phyloP scores from a whole-genome alignment of 2,888 invertebrate genomes.

The Stenurella melanura region DNA sequence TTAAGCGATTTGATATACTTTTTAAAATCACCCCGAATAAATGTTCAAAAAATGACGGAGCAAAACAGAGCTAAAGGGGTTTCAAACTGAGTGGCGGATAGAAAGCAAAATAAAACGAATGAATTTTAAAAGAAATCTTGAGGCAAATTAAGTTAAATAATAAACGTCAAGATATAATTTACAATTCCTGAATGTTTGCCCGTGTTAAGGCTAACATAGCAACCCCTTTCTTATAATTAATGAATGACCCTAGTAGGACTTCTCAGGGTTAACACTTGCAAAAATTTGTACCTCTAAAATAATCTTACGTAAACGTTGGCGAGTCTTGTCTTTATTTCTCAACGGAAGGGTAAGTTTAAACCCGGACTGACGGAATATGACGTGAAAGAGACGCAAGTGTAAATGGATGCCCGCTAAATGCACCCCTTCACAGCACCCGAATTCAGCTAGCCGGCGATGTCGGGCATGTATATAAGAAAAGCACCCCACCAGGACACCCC shows the following conservation, averaged over 20 bases:
- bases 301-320: background rate
- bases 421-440: no score
- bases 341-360: background rate
- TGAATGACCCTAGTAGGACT: constrained; percentile 53
- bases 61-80: background rate
- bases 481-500: constrained; percentile 41
- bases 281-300: constrained; percentile 19
- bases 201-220: constrained; percentile 44
- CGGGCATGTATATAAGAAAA: constrained; percentile 39
- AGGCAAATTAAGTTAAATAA: constrained; percentile 56
- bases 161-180: constrained; percentile 56
- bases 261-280: constrained; percentile 43
- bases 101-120: constrained; percentile 1
- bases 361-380: background rate
- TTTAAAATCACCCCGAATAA: no score
- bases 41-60: background rate
- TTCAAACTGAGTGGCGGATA: background rate
- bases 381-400: background rate
- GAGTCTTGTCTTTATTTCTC: background rate
- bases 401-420: constrained; percentile 15
- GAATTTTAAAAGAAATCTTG: constrained; percentile 54
- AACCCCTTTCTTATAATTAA: constrained; percentile 62
- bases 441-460: constrained; percentile 28
- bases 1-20: no score
- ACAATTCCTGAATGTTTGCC: constrained; percentile 49